A percentile compares a stretch with the other conserved stretches of the same genome.
phyloP scores from a whole-genome alignment of 2,888 invertebrate species.

The Morpho helenor region DNA sequence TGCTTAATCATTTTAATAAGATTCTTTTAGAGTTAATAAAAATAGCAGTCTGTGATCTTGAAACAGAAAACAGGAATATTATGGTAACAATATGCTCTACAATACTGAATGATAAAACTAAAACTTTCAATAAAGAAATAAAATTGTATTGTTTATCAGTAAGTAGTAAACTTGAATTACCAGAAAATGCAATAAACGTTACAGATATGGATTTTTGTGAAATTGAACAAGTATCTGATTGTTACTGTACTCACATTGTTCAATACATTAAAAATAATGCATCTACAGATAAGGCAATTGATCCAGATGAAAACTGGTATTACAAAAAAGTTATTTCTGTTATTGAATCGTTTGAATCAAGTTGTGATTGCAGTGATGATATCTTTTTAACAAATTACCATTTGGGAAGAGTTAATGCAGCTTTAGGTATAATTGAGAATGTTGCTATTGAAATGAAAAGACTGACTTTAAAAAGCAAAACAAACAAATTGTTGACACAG shows the following conservation, averaged over 20 bases:
- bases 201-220: slow-evolving; percentile 45
- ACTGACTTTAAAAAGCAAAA: slow-evolving; percentile 11
- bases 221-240: slow-evolving; percentile 46
- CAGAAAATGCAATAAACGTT: slow-evolving; percentile 43
- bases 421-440: slow-evolving; percentile 46
- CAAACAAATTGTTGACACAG: slow-evolving; percentile 30
- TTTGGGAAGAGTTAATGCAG: slow-evolving; percentile 45
- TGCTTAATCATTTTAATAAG: slow-evolving; percentile 45
- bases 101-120: slow-evolving; percentile 40
- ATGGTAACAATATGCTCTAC: slow-evolving; percentile 45
- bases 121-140: slow-evolving; percentile 47
- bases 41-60: slow-evolving; percentile 29
- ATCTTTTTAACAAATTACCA: slow-evolving; percentile 45
- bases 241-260: slow-evolving; percentile 45
- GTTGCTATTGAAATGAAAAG: slow-evolving; percentile 34
- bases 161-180: slow-evolving; percentile 41
- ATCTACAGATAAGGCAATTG: slow-evolving; percentile 15
- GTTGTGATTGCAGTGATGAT: slow-evolving; percentile 44
- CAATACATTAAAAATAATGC: slow-evolving; percentile 32
- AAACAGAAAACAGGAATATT: slow-evolving; percentile 34
- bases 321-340: slow-evolving; percentile 46
- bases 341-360: slow-evolving; percentile 42
- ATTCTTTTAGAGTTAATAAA: slow-evolving; percentile 41
- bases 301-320: slow-evolving; percentile 47
- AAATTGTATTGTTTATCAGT: slow-evolving; percentile 49